phyloP scores from a whole-genome alignment of 1,140 invertebrate genomes.

The Brachionus paranguensis region DNA sequence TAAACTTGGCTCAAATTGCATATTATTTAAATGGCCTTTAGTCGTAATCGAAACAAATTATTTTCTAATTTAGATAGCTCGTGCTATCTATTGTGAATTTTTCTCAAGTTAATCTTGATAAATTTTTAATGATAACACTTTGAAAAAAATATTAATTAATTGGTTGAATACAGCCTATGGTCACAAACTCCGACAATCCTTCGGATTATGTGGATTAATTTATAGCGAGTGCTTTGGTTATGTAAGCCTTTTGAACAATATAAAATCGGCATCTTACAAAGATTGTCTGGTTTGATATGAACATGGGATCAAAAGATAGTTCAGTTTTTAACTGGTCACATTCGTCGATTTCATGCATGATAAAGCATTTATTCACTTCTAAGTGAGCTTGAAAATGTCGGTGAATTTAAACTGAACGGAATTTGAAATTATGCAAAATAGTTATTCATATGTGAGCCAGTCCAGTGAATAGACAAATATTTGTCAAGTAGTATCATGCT shows the following conservation, averaged over 20 bases:
- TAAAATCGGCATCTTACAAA: background rate
- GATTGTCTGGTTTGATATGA: background rate
- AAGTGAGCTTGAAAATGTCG: background rate
- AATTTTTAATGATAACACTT: background rate
- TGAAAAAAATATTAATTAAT: background rate
- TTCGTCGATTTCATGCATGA: background rate
- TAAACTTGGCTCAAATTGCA: background rate
- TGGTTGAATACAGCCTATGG: background rate
- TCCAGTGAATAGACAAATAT: background rate
- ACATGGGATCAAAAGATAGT: background rate
- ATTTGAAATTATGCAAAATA: background rate
- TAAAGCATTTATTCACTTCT: background rate
- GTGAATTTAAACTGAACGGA: background rate
- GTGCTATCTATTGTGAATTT: background rate
- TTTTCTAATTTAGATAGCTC: background rate
- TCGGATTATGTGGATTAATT: background rate
- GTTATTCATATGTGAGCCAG: background rate
- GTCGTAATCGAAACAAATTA: background rate
- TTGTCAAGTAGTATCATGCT: background rate
- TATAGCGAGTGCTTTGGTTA: background rate
- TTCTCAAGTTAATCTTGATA: conserved; percentile 10
- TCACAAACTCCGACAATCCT: background rate
- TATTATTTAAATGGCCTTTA: background rate
- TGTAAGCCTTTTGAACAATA: background rate
- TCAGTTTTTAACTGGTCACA: background rate